phyloP scores from a whole-genome alignment of 2,888 invertebrate genomes.

The Drosophila fungiperda region DNA sequence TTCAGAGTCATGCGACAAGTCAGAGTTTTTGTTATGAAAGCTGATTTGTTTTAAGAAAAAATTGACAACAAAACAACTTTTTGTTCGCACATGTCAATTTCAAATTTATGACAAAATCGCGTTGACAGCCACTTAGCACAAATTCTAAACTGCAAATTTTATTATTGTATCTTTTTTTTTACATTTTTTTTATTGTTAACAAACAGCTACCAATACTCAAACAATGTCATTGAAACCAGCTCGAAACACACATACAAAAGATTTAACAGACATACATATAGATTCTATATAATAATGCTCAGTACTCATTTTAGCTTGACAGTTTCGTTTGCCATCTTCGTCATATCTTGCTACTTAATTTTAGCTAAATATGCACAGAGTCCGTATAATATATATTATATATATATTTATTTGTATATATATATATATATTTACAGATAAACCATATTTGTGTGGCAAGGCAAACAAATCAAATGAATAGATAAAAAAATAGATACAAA shows the following conservation, averaged over 20 bases:
- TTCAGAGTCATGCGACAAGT: constrained; percentile 37
- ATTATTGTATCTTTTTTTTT: constrained; percentile 18
- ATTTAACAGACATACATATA: neutral
- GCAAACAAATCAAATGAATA: constrained; percentile 12
- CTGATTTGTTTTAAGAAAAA: neutral
- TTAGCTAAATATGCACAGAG: neutral
- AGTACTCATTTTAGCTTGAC: constrained; percentile 9
- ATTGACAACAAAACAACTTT: neutral
- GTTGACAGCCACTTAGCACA: constrained; percentile 56
- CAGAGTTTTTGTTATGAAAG: constrained; percentile 20
- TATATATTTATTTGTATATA: neutral
- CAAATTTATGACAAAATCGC: constrained; percentile 43
- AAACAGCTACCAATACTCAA: constrained; percentile 30
- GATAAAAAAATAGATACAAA: neutral
- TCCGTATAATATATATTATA: neutral
- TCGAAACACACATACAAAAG: neutral
- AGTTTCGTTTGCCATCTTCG: constrained; percentile 3
- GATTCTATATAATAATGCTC: neutral
- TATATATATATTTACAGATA: constrained; percentile 20
- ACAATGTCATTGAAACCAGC: constrained; percentile 50
- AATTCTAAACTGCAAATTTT: constrained; percentile 45
- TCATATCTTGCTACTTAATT: constrained; percentile 1
- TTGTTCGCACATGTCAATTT: constrained; percentile 33
- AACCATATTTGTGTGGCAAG: constrained; percentile 1
- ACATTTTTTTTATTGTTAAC: constrained; percentile 21